Base-by-base conservation (phyloP, 1,140 invertebrate species). In the Eriosoma lanigerum region DNA sequence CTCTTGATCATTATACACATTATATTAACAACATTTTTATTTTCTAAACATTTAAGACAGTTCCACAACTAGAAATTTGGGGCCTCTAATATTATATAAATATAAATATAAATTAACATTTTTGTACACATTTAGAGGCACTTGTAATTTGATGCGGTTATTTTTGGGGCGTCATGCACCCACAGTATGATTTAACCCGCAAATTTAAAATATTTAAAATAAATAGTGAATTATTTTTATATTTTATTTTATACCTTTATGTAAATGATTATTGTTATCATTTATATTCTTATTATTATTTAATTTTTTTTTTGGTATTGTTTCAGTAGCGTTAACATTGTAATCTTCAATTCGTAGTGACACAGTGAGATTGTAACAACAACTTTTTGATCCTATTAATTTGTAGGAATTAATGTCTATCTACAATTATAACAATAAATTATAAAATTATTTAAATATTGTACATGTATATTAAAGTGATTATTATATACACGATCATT, bases 261-360 rank as follows among this genome's bases (percentile, higher is more conserved):
- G 26, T 17, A 32, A 29, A 60, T 29, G n/a, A n/a, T n/a, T 60
- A 62, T 32, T 29, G 6, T 62, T 15, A 62, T 32, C 29, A 62
- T 17, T 13, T 3, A 66, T 44, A 66, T 66, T 15, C 0, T 46
- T 8, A 15, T 66, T 24, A 66, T 21, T 26, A 9, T 29, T 44
- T 9, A 12, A 48, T 19, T 62, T 19, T 60, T 78, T 62, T 48
- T 62, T 60, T 1, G 21, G 17, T 29, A 1, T 44, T 13, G 9
- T 26, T 19, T 78, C 44, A n/a, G 0, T 29, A 62, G 21, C 9
- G 3, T 62, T 48, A n/a, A 6, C n/a, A 78, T 29, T 62, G 17
- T 10, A 17, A 78, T 78, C 75, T 48, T 78, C 75, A 60, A 78
- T 62, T 62, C 56, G 56, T n/a, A 78, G 62, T 26, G 75, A 78